These are phyloP conservation scores for Brachypodius melanocephalos DNA, from an alignment of 2,113 vertebrate genomes.

Conservation along the genomic window DNA sequence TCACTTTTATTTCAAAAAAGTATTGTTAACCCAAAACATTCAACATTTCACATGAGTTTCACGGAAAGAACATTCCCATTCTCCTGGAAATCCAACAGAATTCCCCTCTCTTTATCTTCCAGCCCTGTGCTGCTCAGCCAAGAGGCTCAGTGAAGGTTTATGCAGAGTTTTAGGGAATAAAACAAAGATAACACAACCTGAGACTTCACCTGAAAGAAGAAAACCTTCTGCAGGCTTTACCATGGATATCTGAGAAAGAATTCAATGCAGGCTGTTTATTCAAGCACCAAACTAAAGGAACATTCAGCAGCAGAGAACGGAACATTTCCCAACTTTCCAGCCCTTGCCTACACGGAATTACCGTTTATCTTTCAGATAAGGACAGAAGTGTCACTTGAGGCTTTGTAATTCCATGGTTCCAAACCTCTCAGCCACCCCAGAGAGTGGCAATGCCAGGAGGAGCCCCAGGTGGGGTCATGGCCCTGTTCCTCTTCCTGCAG, in stretches of 20 bases:
- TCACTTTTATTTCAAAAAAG: background rate
- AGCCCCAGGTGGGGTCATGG: background rate
- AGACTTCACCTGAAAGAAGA: background rate
- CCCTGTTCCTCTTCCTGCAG: fast-evolving
- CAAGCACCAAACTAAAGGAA: background rate
- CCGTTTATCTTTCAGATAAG: background rate
- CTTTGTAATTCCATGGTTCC: background rate
- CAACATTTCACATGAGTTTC: background rate
- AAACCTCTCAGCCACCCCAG: background rate
- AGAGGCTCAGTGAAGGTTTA: background rate
- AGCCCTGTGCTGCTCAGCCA: background rate
- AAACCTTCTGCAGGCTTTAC: background rate
- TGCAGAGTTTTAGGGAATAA: background rate
- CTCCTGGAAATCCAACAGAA: background rate
- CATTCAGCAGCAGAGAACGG: background rate
- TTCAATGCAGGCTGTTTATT: background rate
- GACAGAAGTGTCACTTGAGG: background rate
- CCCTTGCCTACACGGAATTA: background rate
- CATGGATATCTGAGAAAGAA: background rate
- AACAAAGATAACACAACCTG: background rate
- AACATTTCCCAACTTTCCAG: background rate
- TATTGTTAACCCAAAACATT: background rate
- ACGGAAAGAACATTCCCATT: fast-evolving
- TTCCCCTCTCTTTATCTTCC: background rate
- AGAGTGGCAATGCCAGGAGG: background rate